These are phyloP conservation scores for Syngnathus scovelli DNA, from an alignment of 2,113 vertebrate genomes.

Conservation along the genomic window DNA sequence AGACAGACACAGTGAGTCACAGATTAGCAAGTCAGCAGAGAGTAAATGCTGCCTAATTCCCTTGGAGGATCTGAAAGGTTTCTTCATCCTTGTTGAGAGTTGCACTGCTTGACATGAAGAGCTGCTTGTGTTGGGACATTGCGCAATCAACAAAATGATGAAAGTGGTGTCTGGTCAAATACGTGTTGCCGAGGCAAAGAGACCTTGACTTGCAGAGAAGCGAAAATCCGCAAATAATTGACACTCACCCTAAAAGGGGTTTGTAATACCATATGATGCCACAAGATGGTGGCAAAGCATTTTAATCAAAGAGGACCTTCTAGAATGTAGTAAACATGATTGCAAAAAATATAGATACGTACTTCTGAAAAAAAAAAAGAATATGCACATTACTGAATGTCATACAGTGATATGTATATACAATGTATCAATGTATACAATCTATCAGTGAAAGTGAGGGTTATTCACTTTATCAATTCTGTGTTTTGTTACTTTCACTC, in stretches of 20 bases:
- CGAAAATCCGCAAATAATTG: background rate
- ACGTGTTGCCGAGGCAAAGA: background rate
- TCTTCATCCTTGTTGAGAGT: slow-evolving; percentile 12
- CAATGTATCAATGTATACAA: too few relatives aligned
- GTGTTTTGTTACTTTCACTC: slow-evolving; percentile 6
- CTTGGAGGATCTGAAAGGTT: slow-evolving; percentile 34
- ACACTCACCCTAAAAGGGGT: too few relatives aligned
- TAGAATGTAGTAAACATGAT: too few relatives aligned
- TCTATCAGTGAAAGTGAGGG: background rate
- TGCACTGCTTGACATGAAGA: slow-evolving; percentile 10
- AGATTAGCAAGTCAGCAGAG: slow-evolving; percentile 53
- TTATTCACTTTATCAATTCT: slow-evolving; percentile 8
- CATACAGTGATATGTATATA: background rate
- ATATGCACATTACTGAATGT: background rate
- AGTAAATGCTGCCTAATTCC: slow-evolving; percentile 40
- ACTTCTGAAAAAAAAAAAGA: background rate
- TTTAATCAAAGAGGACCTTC: too few relatives aligned
- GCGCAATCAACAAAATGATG: background rate
- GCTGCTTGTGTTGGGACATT: background rate
- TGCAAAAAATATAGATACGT: too few relatives aligned
- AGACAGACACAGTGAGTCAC: slow-evolving; percentile 38
- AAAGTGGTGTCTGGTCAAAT: background rate
- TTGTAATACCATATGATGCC: too few relatives aligned
- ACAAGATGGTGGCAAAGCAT: too few relatives aligned
- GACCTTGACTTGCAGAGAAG: background rate